Percentiles rank a stretch among this genome's conserved stretches.
These are phyloP conservation scores for Pachliopta kotzebuea DNA, from an alignment of 2,888 invertebrate genomes.

Conservation along the genomic window DNA sequence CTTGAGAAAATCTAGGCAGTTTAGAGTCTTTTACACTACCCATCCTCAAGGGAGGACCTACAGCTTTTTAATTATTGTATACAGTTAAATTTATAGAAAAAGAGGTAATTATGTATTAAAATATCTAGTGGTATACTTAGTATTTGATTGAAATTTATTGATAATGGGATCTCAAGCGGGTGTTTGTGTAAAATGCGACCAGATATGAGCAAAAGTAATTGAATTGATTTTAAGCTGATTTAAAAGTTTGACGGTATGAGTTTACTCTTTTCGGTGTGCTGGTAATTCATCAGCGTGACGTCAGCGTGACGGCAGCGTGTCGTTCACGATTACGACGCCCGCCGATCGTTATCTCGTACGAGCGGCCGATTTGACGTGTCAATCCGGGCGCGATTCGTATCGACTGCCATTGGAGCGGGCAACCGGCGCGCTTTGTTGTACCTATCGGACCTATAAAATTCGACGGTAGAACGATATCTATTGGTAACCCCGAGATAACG, in stretches of 20 bases:
- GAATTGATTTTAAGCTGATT: not conserved
- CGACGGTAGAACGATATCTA: conserved; percentile 33
- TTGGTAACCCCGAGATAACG: conserved; percentile 41
- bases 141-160: too few relatives aligned
- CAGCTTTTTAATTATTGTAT: too few relatives aligned
- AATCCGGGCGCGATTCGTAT: conserved; percentile 70
- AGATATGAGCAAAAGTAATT: not conserved
- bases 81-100: too few relatives aligned
- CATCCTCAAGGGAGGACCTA: too few relatives aligned
- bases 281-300: conserved; percentile 50
- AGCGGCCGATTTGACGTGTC: conserved; percentile 74
- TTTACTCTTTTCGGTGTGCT: conserved; percentile 42
- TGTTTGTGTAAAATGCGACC: too few relatives aligned
- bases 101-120: too few relatives aligned
- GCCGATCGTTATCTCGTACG: conserved; percentile 66
- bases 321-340: conserved; percentile 68
- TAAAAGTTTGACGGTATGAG: too few relatives aligned
- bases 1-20: too few relatives aligned
- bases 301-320: conserved; percentile 48
- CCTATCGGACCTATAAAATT: conserved; percentile 39
- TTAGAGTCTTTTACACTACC: too few relatives aligned
- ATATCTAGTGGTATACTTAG: too few relatives aligned
- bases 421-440: conserved; percentile 72
- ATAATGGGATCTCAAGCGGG: too few relatives aligned
- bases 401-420: conserved; percentile 67